Conservation (phyloP, 2,888 invertebrate genomes). For the Latrodectus hesperus region DNA sequence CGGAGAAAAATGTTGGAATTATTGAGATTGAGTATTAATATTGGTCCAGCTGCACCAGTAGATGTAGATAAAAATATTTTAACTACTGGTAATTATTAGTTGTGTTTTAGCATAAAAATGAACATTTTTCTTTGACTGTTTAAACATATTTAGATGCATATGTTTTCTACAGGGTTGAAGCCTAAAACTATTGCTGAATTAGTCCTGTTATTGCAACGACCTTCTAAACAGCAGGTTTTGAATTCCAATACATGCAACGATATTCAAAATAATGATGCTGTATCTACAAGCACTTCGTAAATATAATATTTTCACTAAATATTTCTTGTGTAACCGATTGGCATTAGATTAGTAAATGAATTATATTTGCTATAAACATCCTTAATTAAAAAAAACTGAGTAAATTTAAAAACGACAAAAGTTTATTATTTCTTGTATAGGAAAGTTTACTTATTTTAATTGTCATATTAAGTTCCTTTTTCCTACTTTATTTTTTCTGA, state of each 20-base stretch:
- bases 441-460: no score
- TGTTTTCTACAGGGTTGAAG: conserved; percentile 44
- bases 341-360: no score
- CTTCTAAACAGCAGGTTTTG: conserved; percentile 31
- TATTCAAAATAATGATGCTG: not conserved
- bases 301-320: not conserved
- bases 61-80: conserved; percentile 48
- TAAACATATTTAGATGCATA: not conserved
- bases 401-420: no score
- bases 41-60: conserved; percentile 39
- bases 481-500: no score
- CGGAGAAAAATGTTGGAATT: conserved; percentile 63
- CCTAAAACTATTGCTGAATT: conserved; percentile 66
- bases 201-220: conserved; percentile 53
- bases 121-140: not conserved
- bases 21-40: conserved; percentile 60
- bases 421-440: no score
- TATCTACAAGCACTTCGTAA: conserved; percentile 5
- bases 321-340: not conserved
- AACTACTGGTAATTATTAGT: conserved; percentile 32
- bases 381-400: no score
- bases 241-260: conserved; percentile 14
- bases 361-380: no score
- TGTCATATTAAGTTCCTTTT: no score
- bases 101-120: not conserved